phyloP scores from a whole-genome alignment of 2,797 vertebrate genomes.

The Gallinago stenura region DNA sequence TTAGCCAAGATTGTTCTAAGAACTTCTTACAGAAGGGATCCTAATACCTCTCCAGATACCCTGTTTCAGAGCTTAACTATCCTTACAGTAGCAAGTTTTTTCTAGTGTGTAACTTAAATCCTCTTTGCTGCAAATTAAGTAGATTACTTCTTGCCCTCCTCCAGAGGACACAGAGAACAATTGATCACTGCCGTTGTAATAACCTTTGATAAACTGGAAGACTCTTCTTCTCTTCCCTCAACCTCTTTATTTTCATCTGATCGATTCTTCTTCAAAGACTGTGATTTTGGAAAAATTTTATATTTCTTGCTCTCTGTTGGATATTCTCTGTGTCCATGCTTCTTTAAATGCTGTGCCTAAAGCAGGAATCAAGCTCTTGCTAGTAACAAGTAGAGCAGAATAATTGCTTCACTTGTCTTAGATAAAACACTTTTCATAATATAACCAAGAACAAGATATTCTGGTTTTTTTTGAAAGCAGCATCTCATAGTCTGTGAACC shows the following conservation, averaged over 20 bases:
- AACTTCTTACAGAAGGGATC: neutral
- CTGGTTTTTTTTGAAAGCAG: neutral
- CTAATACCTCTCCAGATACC: neutral
- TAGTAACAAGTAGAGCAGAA: slow-evolving; percentile 65
- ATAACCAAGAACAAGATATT: neutral
- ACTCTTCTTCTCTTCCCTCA: neutral
- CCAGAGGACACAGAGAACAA: neutral
- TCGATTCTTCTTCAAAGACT: neutral
- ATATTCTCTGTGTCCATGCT: neutral
- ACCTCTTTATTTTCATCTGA: neutral
- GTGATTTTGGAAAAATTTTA: neutral
- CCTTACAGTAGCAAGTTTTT: neutral
- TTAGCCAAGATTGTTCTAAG: neutral
- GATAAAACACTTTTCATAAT: neutral
- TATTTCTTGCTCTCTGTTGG: neutral
- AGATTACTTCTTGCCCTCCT: neutral
- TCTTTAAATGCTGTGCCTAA: slow-evolving; percentile 4
- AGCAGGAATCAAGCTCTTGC: neutral
- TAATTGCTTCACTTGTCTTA: slow-evolving; percentile 45
- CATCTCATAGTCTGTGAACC: neutral
- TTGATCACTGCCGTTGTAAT: neutral
- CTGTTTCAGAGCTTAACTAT: neutral
- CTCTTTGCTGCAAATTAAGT: slow-evolving; percentile 36
- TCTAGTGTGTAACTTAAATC: slow-evolving; percentile 4
- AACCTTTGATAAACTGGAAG: neutral